phyloP scores from a whole-genome alignment of 2,797 vertebrate genomes.

The Enteromius unitaeniatus region DNA sequence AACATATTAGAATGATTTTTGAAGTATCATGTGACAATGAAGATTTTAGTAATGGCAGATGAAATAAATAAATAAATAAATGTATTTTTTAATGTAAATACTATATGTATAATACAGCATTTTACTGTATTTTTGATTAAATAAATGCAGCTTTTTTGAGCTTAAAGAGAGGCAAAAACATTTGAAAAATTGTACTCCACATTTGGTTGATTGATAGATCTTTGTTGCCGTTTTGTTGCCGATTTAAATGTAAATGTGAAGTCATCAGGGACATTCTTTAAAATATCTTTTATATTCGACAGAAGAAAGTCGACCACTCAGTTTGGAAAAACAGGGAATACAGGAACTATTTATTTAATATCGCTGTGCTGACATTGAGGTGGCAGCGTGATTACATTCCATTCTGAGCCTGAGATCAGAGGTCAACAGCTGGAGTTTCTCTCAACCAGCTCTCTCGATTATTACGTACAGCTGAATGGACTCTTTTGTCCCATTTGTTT shows the following conservation, averaged over 20 bases:
- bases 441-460: constrained; percentile 51
- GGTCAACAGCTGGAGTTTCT: constrained; percentile 53
- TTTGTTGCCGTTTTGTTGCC: neutral
- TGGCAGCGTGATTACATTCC: constrained; percentile 16
- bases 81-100: too few relatives aligned
- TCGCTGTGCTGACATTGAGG: neutral
- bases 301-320: neutral
- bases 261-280: neutral
- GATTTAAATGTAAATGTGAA: neutral
- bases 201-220: neutral
- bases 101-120: too few relatives aligned
- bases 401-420: constrained; percentile 33
- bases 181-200: too few relatives aligned
- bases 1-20: neutral
- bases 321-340: neutral
- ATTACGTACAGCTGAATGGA: neutral
- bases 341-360: neutral
- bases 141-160: too few relatives aligned
- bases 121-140: too few relatives aligned
- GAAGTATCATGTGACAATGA: neutral
- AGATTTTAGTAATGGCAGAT: too few relatives aligned
- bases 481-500: constrained; percentile 14
- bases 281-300: neutral
- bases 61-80: too few relatives aligned
- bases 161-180: too few relatives aligned